Base-by-base conservation (phyloP, 2,888 invertebrate species). In the Rhimphoctona megacephalus region DNA sequence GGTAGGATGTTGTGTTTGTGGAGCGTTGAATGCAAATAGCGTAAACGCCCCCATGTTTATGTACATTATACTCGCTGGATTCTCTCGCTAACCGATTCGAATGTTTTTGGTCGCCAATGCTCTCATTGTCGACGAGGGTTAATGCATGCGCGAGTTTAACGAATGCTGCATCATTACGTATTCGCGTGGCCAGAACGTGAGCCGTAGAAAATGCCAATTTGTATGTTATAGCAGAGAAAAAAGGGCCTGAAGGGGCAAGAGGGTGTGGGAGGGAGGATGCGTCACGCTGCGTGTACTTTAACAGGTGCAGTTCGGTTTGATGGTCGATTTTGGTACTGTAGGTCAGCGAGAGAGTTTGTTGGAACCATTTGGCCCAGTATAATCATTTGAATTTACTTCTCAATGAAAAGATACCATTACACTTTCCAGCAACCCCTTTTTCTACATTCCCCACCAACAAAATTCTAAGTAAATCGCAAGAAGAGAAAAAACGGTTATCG, bases 101-200 rank as follows among this genome's bases (percentile, higher is more conserved):
- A 46, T 79, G 66, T 73, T 73, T 73, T 79, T 74, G 73, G 54
- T 72, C 66, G 46, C 67, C 30, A 46, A 74, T 69, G 72, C 49
- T 72, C 78, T 73, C 78, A 79, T 72, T 85, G 69, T 72, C 81
- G 70, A 85, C n/a, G 73, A 46, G 72, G 74, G 73, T 61, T 76
- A 80, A 85, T 81, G 61, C 61, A 70, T 67, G 69, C 66, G 66
- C 72, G 67, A 73, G 43, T 33, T 49, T 49, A 43, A 54, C 70
- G 80, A 81, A 81, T 70, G 81, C 66, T 61, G 76, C 81, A 46
- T 81, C 81, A 85, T 81, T 85, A 81, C 81, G 76, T 61, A 85
- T 81, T 85, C 85, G 54, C 80, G 77, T 70, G 64, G 57, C 70
- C 64, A 81, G 70, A 81, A 81, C 77, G 76, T 54, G 70, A n/a